These are phyloP conservation scores for Agrenia bidenticulata DNA, from an alignment of 2,888 invertebrate species.

Conservation along the genomic window DNA sequence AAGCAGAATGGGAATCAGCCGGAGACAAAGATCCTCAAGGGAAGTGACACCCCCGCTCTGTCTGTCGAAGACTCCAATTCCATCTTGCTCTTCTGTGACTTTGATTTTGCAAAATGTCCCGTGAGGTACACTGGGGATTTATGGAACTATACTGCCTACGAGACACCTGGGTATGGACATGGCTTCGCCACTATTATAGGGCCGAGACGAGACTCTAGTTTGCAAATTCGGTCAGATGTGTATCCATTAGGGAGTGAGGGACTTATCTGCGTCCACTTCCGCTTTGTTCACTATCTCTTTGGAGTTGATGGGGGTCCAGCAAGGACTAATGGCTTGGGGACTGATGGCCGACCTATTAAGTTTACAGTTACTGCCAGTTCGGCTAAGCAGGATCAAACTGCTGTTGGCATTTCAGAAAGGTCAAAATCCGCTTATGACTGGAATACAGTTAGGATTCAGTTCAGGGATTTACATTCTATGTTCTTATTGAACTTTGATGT, in stretches of 20 bases:
- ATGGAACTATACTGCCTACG: conserved; percentile 51
- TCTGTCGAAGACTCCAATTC: conserved; percentile 47
- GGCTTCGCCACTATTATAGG: conserved; percentile 49
- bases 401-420: conserved; percentile 48
- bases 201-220: not conserved
- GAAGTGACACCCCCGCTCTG: conserved; percentile 44
- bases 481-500: conserved; percentile 52
- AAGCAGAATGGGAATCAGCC: not conserved
- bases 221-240: conserved; percentile 16
- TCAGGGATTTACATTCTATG: conserved; percentile 48
- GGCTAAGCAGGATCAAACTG: conserved; percentile 43
- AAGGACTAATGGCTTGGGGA: conserved; percentile 26
- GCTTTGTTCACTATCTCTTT: conserved; percentile 39
- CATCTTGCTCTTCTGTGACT: conserved; percentile 52
- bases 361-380: conserved; percentile 49
- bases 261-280: conserved; percentile 47
- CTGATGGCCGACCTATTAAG: conserved; percentile 28
- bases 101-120: conserved; percentile 52
- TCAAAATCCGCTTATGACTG: conserved; percentile 48
- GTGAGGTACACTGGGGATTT: conserved; percentile 49
- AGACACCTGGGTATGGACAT: conserved; percentile 49
- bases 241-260: conserved; percentile 7
- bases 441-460: conserved; percentile 51
- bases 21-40: conserved; percentile 40
- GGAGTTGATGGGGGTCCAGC: conserved; percentile 37